Base-by-base conservation (phyloP, 2,113 vertebrate species). In the Archocentrus centrarchus region DNA sequence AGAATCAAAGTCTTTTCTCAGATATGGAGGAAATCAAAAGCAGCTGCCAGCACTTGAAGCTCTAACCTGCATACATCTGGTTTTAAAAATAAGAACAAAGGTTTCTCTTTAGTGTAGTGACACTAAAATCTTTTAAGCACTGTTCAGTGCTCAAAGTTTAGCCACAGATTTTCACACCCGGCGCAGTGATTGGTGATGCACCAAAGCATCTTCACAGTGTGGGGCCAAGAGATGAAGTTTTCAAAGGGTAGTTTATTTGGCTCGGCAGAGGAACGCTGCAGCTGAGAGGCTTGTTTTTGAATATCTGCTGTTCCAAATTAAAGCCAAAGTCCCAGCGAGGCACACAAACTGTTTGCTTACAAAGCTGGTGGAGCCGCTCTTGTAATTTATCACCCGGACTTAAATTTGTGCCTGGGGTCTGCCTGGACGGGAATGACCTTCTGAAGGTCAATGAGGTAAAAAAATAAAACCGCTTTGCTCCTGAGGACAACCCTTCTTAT, bases 351-450 rank as follows among this genome's bases (percentile, higher is more conserved):
- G 84, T 84, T 91, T 88, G 59, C 78, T 93, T 88, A 87, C 73
- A 41, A 88, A 92, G 89, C 83, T 60, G n/a, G 10, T 44, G 4
- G 50, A 84, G 77, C 50, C 24, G 85, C 83, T 86, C 63, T 50
- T 61, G 86, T 85, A 93, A 95, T 95, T 94, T 88, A 95, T 94
- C 94, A 94, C 85, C 84, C 60, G 20, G 86, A 41, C 84, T 88
- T 90, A 89, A 77, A 84, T 85, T 60, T 82, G 77, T 83, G 85
- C 90, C 76, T 20, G 44, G 83, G 81, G 81, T 92, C 77, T 58
- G 50, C 84, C 92, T 81, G 83, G 85, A 91, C 78, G 88, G 89
- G 80, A 80, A 22, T 85, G 80, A 89, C 89, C 82, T 44, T 37
- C 79, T 76, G 82, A 93, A 92, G 89, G 91, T 88, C 93, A 93